Evolutionary conservation across 2,797 vertebrate genomes (phyloP), one percentile per base, ranked within the genome.

Genomic region (Intellagama lesueurii): DNA sequence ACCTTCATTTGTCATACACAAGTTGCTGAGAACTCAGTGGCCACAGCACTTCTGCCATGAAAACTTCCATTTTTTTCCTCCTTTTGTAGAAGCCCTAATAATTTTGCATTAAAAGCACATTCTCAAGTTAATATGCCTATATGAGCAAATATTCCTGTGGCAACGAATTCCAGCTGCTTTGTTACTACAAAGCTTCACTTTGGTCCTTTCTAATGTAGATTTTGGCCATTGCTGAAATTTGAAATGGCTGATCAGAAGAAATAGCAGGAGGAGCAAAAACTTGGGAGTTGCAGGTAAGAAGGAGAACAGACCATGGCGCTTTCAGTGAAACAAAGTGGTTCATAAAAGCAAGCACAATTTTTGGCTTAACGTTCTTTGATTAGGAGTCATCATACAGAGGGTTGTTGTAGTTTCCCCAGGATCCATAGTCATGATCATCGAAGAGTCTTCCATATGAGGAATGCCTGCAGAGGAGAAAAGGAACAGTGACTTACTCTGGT

Each of bases 321-420:
- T 94, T 93, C 96, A 95, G 94, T 93, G 94, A 85, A 92, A 81
- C 90, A 96, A 40, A 96, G 94, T 88, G 26, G 92, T 95, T 94
- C 66, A 96, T 96, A 96, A 97, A 97, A 96, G 81, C 91, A 96
- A 93, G 87, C 90, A 83, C 35, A 89, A 86, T 83, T 52, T 87
- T 88, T 80, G 81, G 84, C 70, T 44, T 26, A 49, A 76, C 0
- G 0, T 92, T 92, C 87, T 90, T 92, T n/a, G 73, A 94, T 97
- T 97, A 98, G 95, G 97, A 98, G 89, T 98, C 97, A 0, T 98
- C 98, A 0, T 98, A 99, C 83, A 98, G 97, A 16, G 98, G 98
- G 93, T 99, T 99, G 96, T 95, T 97, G 97, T 98, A 98, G 96
- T 98, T 98, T 73, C 96, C 98, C 93, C 97, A 94, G 70, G 96